Evolutionary conservation across 1,140 invertebrate genomes (phyloP).

Genomic region (Lepidurus couesii): DNA sequence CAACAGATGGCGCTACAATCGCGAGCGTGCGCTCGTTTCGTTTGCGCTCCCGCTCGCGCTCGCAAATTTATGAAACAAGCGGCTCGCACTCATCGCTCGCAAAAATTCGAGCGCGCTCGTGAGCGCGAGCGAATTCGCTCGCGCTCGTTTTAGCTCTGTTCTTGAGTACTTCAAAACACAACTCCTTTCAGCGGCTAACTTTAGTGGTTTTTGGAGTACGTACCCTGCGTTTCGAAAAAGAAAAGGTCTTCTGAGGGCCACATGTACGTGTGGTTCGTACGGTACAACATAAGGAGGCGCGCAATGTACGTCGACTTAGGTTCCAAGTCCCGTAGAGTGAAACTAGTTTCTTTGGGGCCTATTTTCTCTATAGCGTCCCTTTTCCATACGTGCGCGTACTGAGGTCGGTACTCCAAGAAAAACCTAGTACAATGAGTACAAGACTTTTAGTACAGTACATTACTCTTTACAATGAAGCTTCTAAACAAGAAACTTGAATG

Average conservation of each 20-base stretch:
- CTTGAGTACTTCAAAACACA: neutral
- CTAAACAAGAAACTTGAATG: too few relatives aligned
- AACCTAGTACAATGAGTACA: neutral
- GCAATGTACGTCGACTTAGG: constrained; percentile 70
- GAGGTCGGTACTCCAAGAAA: neutral
- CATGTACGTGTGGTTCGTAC: constrained; percentile 52
- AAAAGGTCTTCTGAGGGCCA: constrained; percentile 64
- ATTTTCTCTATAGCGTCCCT: neutral
- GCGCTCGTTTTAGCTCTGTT: too few relatives aligned
- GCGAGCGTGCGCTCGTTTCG: too few relatives aligned
- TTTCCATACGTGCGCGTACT: neutral
- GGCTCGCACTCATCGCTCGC: too few relatives aligned
- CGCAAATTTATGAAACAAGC: too few relatives aligned
- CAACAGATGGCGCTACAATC: too few relatives aligned
- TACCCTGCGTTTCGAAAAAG: constrained; percentile 68
- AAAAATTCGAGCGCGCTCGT: too few relatives aligned
- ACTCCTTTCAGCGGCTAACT: neutral
- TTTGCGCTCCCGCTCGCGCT: too few relatives aligned
- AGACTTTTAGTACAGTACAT: too few relatives aligned
- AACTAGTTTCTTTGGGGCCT: neutral
- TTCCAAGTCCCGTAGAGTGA: constrained; percentile 48
- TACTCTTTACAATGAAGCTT: too few relatives aligned
- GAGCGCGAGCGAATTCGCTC: too few relatives aligned
- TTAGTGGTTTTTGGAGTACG: constrained; percentile 33
- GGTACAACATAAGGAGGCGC: constrained; percentile 60